phyloP scores from a whole-genome alignment of 1,140 invertebrate species.

The Lepidurus arcticus region DNA sequence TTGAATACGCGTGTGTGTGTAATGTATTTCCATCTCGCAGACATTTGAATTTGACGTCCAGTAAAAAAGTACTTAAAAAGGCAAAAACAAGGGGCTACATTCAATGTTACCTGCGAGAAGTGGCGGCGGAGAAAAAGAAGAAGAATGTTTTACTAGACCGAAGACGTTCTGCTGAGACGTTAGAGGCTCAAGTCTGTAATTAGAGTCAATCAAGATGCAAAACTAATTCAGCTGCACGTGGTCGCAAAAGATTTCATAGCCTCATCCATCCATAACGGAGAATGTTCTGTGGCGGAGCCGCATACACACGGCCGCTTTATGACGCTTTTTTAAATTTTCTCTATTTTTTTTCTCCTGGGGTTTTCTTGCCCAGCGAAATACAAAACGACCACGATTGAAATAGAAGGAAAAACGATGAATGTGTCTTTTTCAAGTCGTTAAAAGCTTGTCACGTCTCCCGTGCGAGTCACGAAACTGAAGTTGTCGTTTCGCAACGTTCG shows the following conservation, averaged over 20 bases:
- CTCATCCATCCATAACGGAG: background rate
- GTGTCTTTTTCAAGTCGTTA: background rate
- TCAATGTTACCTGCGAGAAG: background rate
- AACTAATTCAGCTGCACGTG: background rate
- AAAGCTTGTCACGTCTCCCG: background rate
- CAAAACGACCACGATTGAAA: background rate
- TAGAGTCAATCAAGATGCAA: constrained; percentile 22
- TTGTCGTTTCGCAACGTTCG: background rate
- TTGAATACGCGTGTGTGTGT: background rate
- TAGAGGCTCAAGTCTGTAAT: background rate
- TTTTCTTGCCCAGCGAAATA: background rate
- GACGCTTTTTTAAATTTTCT: background rate
- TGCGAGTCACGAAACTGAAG: constrained; percentile 1
- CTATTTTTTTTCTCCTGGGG: background rate
- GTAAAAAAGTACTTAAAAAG: too few species aligned
- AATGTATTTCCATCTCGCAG: background rate
- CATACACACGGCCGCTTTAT: background rate
- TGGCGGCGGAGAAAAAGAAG: background rate
- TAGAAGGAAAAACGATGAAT: background rate
- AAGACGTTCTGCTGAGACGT: background rate
- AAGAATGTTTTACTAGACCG: background rate
- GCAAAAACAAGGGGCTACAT: too few species aligned
- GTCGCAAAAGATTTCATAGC: background rate
- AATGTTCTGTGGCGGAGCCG: background rate
- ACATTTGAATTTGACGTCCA: background rate